phyloP scores from a whole-genome alignment of 2,888 invertebrate genomes.

The Nebria brevicollis region DNA sequence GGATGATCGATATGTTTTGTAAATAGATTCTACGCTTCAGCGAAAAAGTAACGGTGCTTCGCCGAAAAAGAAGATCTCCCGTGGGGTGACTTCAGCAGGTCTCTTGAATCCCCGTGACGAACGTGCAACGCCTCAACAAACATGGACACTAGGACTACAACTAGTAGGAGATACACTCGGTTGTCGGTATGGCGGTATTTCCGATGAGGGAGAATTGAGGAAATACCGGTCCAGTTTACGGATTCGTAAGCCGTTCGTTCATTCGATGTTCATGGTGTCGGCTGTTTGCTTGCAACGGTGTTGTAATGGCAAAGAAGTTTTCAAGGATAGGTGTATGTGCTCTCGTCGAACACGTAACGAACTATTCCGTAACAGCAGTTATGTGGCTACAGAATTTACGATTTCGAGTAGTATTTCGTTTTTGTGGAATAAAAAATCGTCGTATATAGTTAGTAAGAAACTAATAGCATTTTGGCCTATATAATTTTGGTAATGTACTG shows the following conservation, averaged over 20 bases:
- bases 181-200: background rate
- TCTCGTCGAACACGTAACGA: background rate
- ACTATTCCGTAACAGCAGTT: background rate
- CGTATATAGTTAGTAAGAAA: too few relatives aligned
- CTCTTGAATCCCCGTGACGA: conserved; percentile 3
- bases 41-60: conserved; percentile 9
- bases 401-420: background rate
- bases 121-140: conserved; percentile 7
- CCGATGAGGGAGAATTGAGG: background rate
- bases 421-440: background rate
- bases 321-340: conserved; percentile 16
- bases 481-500: too few relatives aligned
- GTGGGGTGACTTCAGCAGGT: background rate
- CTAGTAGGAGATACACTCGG: background rate
- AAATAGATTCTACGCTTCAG: conserved; percentile 21
- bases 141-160: background rate
- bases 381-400: background rate
- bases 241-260: conserved; percentile 26
- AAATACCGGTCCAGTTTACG: conserved; percentile 5
- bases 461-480: too few relatives aligned
- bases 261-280: background rate
- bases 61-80: background rate
- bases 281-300: background rate
- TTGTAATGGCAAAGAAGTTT: conserved; percentile 34
- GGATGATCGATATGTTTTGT: conserved; percentile 26